Evolutionary conservation across 2,888 invertebrate species (phyloP).

Genomic region (Acrobeloides nanus): DNA sequence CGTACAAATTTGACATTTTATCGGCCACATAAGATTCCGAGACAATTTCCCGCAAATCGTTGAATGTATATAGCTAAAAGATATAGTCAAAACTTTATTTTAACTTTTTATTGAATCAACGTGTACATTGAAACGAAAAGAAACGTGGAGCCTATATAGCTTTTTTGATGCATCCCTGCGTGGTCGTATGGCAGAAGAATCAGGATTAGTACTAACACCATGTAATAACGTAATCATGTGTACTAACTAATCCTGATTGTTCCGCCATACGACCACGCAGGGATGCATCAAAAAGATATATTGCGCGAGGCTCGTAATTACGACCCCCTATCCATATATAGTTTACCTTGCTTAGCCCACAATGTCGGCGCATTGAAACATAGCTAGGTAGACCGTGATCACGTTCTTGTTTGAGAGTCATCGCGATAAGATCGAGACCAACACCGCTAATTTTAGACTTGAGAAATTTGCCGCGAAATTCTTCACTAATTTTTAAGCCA

Average conservation of each 20-base stretch:
- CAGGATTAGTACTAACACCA: no score
- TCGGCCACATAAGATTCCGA: constrained; percentile 16
- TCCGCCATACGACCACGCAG: no score
- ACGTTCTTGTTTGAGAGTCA: constrained; percentile 48
- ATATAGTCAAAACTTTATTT: background rate
- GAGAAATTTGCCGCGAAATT: constrained; percentile 27
- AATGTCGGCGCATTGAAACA: constrained; percentile 38
- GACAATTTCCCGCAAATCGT: constrained; percentile 17
- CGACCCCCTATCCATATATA: no score
- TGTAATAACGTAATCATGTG: no score
- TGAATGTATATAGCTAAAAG: constrained; percentile 24
- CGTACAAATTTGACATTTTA: constrained; percentile 22
- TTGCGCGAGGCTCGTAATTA: no score
- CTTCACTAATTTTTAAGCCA: constrained; percentile 28
- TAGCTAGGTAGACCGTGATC: constrained; percentile 53
- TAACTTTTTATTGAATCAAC: no score
- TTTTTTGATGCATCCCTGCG: no score
- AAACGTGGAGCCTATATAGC: no score
- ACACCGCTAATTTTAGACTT: constrained; percentile 17
- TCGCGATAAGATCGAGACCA: constrained; percentile 48
- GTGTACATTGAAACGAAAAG: no score
- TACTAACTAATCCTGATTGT: no score
- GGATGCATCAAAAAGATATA: no score
- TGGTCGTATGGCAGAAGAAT: no score
- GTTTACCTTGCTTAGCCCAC: constrained; percentile 41